Base-by-base conservation (phyloP, 2,113 vertebrate genomes). In the Tor tambroides region DNA sequence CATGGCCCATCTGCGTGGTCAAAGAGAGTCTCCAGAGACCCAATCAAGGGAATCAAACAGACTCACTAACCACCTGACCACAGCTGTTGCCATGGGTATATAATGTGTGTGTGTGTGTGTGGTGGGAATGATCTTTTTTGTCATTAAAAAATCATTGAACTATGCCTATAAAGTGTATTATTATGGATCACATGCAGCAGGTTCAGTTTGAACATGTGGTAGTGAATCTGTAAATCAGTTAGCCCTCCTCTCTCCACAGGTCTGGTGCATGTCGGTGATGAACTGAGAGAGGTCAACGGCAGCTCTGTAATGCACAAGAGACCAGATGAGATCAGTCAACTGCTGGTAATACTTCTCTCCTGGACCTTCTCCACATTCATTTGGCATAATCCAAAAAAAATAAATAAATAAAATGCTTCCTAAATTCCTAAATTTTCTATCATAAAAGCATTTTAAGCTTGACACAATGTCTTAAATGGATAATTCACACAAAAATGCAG, bases 311-410 rank as follows among this genome's bases (percentile, higher is more conserved):
- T 97, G 91, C 95, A 98, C 91, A 99, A 98, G 91, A 95, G 97
- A 83, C 98, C 98, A 0, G 98, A 99, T 21, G 98, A 99, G 93
- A 99, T 99, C 94, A 99, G 98, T 91, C 98, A 98, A 92, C 96
- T 99, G 91, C 94, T 99, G 97, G 98, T 99, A 91, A 65, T 94
- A 84, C 9, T 5, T 17, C 17, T 56, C 23, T 54, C 3, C 11
- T 79, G 15, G 6, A 72, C 41, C 10, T 84, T 8, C 2, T 77
- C 14, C 23, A 72, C 35, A 72, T 72, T 72, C 4, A 38, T 72
- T 72, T 38, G 8, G 3, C 3, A 71, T 21, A 17, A 67, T 30
- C 0, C 15, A 7, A 67, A 65, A 8, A 26, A 56, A 5, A 32
- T 32, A 32, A 32, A 63, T 63, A n/a, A 63, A 59, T 8, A 49